Evolutionary conservation across 2,797 vertebrate genomes (phyloP).

Genomic region (Buceros bicornis): DNA sequence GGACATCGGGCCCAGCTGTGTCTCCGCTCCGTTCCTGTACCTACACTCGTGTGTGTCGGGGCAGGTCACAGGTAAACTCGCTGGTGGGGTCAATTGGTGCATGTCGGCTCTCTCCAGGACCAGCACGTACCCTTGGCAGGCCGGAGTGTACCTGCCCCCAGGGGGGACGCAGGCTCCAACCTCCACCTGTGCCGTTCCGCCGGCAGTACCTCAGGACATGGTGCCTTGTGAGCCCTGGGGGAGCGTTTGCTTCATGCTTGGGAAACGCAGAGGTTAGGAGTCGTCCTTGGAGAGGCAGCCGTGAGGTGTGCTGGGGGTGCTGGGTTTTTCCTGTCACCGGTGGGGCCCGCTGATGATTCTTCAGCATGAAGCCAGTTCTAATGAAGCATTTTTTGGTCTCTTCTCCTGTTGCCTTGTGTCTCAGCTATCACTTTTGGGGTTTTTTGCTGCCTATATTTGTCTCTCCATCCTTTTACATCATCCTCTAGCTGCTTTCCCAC

Average conservation of each 20-base stretch:
- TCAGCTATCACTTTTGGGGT: background rate
- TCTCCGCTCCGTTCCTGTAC: background rate
- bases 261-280: background rate
- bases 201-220: accelerated
- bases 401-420: background rate
- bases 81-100: background rate
- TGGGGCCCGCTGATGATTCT: background rate
- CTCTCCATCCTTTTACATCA: background rate
- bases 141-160: accelerated
- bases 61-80: background rate
- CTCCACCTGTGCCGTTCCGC: accelerated
- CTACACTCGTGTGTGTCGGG: background rate
- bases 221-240: background rate
- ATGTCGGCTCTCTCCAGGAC: background rate
- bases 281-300: background rate
- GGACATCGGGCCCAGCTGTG: background rate
- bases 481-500: background rate
- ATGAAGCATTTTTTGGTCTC: background rate
- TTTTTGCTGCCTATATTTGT: background rate
- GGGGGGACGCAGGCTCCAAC: accelerated
- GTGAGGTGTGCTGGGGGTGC: accelerated
- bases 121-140: accelerated
- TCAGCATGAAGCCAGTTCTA: accelerated
- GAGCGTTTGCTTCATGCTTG: accelerated
- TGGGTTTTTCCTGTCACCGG: background rate